phyloP scores from a whole-genome alignment of 2,888 invertebrate species.

The Minunthozetes semirufus region DNA sequence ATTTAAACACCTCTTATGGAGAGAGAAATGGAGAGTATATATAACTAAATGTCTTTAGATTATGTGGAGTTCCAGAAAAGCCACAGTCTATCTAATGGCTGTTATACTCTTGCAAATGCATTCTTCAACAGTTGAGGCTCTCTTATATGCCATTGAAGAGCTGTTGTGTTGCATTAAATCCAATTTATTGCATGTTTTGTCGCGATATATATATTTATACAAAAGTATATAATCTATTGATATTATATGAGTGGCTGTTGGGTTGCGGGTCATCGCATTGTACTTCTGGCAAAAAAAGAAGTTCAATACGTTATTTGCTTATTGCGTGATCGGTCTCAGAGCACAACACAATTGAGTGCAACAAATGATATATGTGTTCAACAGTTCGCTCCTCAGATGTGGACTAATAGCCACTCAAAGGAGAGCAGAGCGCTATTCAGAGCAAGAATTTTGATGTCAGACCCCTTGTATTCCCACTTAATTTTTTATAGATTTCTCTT shows the following conservation, averaged over 20 bases:
- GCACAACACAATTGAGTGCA: neutral
- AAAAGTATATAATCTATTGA: neutral
- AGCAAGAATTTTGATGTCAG: neutral
- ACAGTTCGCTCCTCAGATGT: neutral
- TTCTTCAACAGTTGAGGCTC: neutral
- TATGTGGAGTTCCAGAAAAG: neutral
- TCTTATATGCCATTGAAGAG: too few species aligned
- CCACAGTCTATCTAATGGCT: neutral
- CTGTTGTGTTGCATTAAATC: too few species aligned
- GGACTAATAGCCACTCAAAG: neutral
- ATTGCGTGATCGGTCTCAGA: neutral
- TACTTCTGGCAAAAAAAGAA: too few species aligned
- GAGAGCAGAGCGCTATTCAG: too few species aligned
- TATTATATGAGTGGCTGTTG: neutral
- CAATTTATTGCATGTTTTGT: slow-evolving; percentile 2
- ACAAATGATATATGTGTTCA: slow-evolving; percentile 9
- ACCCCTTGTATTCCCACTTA: neutral
- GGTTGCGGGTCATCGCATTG: slow-evolving; percentile 6
- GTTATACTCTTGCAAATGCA: neutral
- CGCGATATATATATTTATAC: neutral
- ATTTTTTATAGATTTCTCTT: neutral
- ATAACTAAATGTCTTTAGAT: neutral
- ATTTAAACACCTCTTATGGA: neutral
- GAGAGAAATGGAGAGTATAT: neutral
- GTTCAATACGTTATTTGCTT: slow-evolving; percentile 5